These are phyloP conservation scores for Acanthosepion lycidas DNA, from an alignment of 2,888 invertebrate species.

Conservation along the genomic window DNA sequence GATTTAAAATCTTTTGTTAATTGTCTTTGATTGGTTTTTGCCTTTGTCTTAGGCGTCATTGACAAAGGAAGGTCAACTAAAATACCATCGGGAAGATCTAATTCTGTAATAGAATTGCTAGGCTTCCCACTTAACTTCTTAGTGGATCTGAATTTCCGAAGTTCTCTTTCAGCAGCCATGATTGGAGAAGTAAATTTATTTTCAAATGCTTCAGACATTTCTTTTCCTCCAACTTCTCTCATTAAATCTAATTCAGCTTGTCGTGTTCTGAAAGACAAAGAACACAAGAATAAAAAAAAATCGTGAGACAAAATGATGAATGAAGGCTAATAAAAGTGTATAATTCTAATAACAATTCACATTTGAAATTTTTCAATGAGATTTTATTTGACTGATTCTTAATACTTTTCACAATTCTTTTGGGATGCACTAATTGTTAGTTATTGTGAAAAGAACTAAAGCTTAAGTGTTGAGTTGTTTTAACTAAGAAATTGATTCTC, in stretches of 20 bases:
- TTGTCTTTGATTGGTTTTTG: slow-evolving; percentile 24
- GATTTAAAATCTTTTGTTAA: not conserved
- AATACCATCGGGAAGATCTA: slow-evolving; percentile 24
- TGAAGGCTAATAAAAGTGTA: too few species aligned
- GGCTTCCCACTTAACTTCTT: not conserved
- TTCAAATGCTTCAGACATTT: not conserved
- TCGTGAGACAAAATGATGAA: too few species aligned
- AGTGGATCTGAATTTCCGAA: slow-evolving; percentile 61
- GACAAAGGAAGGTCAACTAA: slow-evolving; percentile 24
- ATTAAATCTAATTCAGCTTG: not conserved
- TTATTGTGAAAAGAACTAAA: too few species aligned
- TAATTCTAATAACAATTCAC: too few species aligned
- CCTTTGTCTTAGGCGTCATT: not conserved
- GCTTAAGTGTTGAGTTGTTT: too few species aligned
- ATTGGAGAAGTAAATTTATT: slow-evolving; percentile 59
- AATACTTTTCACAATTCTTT: too few species aligned
- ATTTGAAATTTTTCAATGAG: too few species aligned
- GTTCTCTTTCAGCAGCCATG: slow-evolving; percentile 65
- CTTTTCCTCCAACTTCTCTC: not conserved
- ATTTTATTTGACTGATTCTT: too few species aligned
- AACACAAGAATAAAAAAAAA: not conserved
- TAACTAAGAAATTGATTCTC: too few species aligned
- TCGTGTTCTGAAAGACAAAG: not conserved
- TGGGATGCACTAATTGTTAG: too few species aligned
- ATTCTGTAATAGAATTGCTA: not conserved